These are phyloP conservation scores for Reticulitermes speratus DNA, from an alignment of 1,140 invertebrate species.

Conservation along the genomic window DNA sequence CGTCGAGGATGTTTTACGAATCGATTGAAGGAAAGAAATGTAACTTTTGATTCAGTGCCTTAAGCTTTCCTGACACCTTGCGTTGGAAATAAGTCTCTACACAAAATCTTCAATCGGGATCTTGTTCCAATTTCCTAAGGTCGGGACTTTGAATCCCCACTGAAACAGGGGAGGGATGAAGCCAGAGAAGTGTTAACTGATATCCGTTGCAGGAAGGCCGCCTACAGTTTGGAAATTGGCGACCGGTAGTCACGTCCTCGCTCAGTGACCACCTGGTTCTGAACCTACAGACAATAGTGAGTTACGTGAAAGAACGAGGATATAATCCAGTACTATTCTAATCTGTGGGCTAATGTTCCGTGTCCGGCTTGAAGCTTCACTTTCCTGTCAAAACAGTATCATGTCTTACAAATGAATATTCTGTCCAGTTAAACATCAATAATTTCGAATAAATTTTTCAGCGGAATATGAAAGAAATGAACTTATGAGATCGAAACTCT, in stretches of 20 bases:
- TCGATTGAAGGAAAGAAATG: not conserved
- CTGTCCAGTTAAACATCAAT: too few relatives aligned
- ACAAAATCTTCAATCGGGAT: constrained; percentile 4
- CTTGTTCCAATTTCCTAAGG: constrained; percentile 10
- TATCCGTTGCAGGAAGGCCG: not conserved
- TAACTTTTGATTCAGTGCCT: not conserved
- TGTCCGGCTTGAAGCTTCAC: not conserved
- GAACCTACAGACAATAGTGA: not conserved
- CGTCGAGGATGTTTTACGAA: too few relatives aligned
- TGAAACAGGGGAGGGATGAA: not conserved
- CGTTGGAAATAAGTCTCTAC: not conserved
- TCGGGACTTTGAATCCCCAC: not conserved
- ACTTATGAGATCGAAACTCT: too few relatives aligned
- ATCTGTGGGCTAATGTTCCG: not conserved
- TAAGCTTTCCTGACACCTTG: not conserved
- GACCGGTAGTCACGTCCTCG: not conserved
- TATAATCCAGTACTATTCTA: not conserved
- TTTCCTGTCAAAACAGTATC: not conserved
- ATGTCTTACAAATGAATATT: too few relatives aligned
- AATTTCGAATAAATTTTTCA: too few relatives aligned
- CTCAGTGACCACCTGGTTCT: not conserved
- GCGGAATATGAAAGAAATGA: too few relatives aligned
- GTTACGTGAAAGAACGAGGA: not conserved
- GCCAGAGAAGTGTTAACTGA: not conserved
- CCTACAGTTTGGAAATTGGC: not conserved